Evolutionary conservation across 2,113 vertebrate genomes (phyloP).

Genomic region (Pangasianodon hypophthalmus): DNA sequence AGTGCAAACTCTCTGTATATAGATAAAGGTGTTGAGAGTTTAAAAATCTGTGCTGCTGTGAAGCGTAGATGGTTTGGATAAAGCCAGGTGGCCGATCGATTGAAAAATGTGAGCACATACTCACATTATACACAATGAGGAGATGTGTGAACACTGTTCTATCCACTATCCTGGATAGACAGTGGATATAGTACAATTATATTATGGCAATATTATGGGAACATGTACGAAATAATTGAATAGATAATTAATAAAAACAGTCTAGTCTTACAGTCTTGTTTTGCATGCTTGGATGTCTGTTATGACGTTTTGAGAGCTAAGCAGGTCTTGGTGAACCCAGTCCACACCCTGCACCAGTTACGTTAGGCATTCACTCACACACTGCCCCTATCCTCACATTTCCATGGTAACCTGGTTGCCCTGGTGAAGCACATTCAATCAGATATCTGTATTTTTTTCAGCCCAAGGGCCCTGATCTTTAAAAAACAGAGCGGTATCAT

Average conservation of each 20-base stretch:
- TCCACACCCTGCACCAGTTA: neutral
- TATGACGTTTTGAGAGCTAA: neutral
- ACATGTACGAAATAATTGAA: neutral
- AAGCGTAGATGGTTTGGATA: neutral
- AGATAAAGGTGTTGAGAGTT: neutral
- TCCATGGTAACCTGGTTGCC: constrained; percentile 56
- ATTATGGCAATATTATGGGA: neutral
- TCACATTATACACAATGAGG: neutral
- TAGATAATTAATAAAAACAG: neutral
- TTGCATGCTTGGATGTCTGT: neutral
- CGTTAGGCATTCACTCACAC: constrained; percentile 20
- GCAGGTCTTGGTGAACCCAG: neutral
- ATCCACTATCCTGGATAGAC: neutral
- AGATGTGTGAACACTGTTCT: neutral
- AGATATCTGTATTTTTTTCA: constrained; percentile 21
- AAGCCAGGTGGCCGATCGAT: neutral
- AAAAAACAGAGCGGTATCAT: neutral
- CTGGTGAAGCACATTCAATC: constrained; percentile 52
- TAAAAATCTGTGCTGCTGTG: neutral
- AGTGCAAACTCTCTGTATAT: neutral
- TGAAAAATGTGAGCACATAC: no score
- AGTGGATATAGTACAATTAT: neutral
- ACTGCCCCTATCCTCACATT: constrained; percentile 39
- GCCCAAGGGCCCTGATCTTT: constrained; percentile 8
- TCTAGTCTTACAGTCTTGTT: neutral